Conservation (phyloP, 1,140 invertebrate genomes). For the Riptortus pedestris region DNA sequence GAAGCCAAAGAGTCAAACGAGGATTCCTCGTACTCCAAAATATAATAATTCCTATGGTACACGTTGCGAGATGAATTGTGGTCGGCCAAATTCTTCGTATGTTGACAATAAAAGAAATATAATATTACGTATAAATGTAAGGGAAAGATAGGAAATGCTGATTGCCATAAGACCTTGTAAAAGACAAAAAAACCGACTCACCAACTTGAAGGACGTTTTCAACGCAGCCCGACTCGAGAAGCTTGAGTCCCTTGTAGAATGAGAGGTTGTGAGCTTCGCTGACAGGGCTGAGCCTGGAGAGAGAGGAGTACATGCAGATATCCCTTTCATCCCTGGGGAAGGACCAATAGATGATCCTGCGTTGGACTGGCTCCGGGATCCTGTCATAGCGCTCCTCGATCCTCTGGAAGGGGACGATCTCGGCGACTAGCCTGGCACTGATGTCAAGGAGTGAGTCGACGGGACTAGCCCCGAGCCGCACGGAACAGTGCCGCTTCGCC, state of each 20-base stretch:
- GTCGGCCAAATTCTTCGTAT: no score
- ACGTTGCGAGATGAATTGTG: no score
- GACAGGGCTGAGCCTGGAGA: slow-evolving; percentile 44
- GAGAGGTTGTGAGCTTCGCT: slow-evolving; percentile 64
- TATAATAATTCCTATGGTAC: no score
- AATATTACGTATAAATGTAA: no score
- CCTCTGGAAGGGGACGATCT: slow-evolving; percentile 71
- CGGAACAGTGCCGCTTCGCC: slow-evolving; percentile 37
- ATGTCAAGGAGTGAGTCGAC: slow-evolving; percentile 63
- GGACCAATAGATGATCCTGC: slow-evolving; percentile 77
- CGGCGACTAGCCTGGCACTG: slow-evolving; percentile 69
- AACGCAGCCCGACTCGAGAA: slow-evolving; percentile 67
- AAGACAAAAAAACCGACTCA: slow-evolving; percentile 42
- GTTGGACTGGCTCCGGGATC: slow-evolving; percentile 78
- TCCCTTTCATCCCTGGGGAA: slow-evolving; percentile 76
- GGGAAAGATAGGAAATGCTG: no score
- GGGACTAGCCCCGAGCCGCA: slow-evolving; percentile 6
- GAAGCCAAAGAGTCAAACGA: no score
- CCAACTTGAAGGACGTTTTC: slow-evolving; percentile 79
- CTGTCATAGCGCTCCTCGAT: slow-evolving; percentile 77
- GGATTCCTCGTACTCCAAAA: no score
- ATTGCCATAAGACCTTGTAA: no score
- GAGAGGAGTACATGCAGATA: slow-evolving; percentile 80
- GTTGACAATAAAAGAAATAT: no score
- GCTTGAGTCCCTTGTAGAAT: slow-evolving; percentile 72